Conservation (phyloP, 2,113 vertebrate genomes). For the Apteryx owenii region DNA sequence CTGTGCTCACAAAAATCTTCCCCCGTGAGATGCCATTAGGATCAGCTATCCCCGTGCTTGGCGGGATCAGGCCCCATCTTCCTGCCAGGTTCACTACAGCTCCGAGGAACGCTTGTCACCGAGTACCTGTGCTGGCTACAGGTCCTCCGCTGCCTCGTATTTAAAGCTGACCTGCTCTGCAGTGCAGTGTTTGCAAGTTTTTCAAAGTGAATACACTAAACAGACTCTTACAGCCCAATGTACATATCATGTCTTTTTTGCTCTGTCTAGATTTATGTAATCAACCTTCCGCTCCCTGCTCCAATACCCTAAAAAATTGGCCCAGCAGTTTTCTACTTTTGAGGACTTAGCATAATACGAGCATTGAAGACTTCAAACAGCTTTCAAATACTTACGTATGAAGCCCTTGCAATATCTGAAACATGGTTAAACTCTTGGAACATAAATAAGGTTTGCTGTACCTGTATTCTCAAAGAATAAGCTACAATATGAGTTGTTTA, state of each 20-base stretch:
- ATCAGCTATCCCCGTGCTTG: neutral
- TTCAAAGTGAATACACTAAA: neutral
- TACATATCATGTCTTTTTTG: neutral
- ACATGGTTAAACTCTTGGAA: neutral
- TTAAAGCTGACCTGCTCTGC: neutral
- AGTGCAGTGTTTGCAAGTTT: neutral
- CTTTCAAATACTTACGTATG: neutral
- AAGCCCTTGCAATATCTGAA: neutral
- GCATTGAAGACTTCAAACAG: neutral
- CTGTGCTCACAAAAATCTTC: neutral
- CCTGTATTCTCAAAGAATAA: neutral
- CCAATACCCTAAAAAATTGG: neutral
- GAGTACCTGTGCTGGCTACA: no score
- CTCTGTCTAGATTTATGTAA: neutral
- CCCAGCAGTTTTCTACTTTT: neutral
- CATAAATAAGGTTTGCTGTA: neutral
- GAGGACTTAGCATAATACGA: neutral
- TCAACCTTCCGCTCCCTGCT: fast-evolving
- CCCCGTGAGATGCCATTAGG: neutral
- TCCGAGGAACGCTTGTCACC: neutral
- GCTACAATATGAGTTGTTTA: fast-evolving
- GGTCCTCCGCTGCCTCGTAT: fast-evolving
- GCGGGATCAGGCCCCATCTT: neutral
- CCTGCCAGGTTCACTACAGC: neutral
- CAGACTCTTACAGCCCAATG: neutral